These are phyloP conservation scores for Bellardia pandia DNA, from an alignment of 2,888 invertebrate genomes.

Conservation along the genomic window DNA sequence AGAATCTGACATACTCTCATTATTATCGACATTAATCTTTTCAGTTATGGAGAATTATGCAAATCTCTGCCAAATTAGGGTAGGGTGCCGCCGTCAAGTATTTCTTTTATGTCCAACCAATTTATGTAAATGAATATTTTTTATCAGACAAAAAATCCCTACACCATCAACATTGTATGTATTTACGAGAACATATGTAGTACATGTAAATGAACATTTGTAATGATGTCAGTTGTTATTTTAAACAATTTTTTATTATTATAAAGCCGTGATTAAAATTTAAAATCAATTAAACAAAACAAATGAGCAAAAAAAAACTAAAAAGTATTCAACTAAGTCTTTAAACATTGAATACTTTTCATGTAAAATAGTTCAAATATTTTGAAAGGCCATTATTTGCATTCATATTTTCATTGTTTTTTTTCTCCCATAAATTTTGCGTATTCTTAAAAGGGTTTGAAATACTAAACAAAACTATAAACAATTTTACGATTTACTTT, in stretches of 20 bases:
- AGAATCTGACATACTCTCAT: neutral
- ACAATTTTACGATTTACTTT: neutral
- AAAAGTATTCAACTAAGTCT: neutral
- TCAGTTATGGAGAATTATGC: neutral
- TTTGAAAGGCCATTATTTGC: conserved; percentile 10
- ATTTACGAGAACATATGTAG: too few species aligned
- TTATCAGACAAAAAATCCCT: neutral
- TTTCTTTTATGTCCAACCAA: neutral
- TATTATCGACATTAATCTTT: neutral
- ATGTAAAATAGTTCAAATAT: conserved; percentile 9
- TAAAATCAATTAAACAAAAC: conserved; percentile 7
- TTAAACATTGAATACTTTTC: neutral
- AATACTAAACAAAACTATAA: neutral
- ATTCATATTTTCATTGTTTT: neutral
- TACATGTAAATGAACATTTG: neutral
- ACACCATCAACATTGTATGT: neutral
- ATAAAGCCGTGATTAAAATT: conserved; percentile 47
- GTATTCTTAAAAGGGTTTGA: neutral
- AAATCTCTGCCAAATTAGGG: conserved; percentile 18
- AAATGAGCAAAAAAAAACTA: neutral
- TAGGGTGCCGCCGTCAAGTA: conserved; percentile 17
- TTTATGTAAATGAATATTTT: conserved; percentile 40
- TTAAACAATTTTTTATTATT: conserved; percentile 27
- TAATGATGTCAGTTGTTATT: conserved; percentile 26
- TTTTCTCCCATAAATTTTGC: neutral